Conservation (phyloP, 2,888 invertebrate species). For the Coleophora flavipennella region DNA sequence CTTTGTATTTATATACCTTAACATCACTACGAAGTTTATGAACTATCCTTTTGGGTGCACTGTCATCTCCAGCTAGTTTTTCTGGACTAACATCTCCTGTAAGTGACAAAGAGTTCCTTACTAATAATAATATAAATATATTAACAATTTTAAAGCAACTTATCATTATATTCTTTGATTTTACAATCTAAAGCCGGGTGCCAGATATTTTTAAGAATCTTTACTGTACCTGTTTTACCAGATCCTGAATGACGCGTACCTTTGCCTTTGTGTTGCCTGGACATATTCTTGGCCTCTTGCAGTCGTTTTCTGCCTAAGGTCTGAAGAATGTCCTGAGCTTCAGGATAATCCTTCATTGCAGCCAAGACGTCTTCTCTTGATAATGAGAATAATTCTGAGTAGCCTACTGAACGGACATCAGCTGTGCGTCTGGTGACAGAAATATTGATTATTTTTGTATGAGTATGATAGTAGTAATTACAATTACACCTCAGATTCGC, state of each 20-base stretch:
- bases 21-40: conserved; percentile 89
- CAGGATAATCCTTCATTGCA: conserved; percentile 97
- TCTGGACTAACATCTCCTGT: conserved; percentile 56
- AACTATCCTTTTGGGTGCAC: conserved; percentile 82
- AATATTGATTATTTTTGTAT: too few species aligned
- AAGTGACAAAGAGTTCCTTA: conserved; percentile 10
- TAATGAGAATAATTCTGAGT: conserved; percentile 94
- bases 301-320: conserved; percentile 88
- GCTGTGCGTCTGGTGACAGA: conserved; percentile 84
- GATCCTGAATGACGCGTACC: conserved; percentile 20
- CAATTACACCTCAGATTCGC: too few species aligned
- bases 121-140: too few species aligned
- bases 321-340: conserved; percentile 95
- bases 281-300: conserved; percentile 83
- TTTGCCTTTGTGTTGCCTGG: conserved; percentile 37
- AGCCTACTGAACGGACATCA: conserved; percentile 95
- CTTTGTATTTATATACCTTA: conserved; percentile 59
- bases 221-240: not conserved
- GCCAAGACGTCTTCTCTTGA: conserved; percentile 94
- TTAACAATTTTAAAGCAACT: too few species aligned
- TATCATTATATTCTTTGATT: too few species aligned
- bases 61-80: conserved; percentile 71
- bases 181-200: too few species aligned
- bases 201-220: not conserved
- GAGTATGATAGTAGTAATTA: too few species aligned